Conservation (phyloP, 2,888 invertebrate species). For the Brenthis hecate region DNA sequence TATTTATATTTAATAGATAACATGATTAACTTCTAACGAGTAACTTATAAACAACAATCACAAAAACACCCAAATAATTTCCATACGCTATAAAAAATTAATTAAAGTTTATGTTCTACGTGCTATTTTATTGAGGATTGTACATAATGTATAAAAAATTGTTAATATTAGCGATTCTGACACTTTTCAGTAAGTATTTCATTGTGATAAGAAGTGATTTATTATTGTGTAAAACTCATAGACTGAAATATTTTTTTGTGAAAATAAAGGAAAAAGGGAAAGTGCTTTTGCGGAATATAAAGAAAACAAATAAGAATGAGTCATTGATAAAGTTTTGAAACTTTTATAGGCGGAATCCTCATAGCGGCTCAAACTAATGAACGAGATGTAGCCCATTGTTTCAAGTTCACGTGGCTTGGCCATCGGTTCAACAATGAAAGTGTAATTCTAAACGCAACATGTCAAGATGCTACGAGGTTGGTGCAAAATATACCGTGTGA, state of each 20-base stretch:
- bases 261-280: neutral
- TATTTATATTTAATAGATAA: conserved; percentile 28
- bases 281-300: neutral
- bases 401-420: conserved; percentile 87
- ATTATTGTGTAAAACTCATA: neutral
- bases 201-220: neutral
- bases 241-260: neutral
- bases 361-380: conserved; percentile 46
- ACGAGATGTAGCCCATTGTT: conserved; percentile 68
- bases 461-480: conserved; percentile 77
- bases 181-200: conserved; percentile 18
- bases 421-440: conserved; percentile 82
- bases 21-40: conserved; percentile 17
- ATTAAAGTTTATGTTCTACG: neutral
- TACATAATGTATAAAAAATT: conserved; percentile 18
- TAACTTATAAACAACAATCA: conserved; percentile 22
- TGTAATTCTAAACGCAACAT: conserved; percentile 77
- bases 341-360: conserved; percentile 27
- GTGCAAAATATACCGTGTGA: conserved; percentile 83
- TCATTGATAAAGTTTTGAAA: neutral
- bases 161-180: conserved; percentile 2
- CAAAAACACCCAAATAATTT: neutral
- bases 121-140: neutral
- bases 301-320: conserved; percentile 5
- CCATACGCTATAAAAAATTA: neutral